Evolutionary conservation across 2,888 invertebrate species (phyloP).

Genomic region (Allophyes oxyacanthae): DNA sequence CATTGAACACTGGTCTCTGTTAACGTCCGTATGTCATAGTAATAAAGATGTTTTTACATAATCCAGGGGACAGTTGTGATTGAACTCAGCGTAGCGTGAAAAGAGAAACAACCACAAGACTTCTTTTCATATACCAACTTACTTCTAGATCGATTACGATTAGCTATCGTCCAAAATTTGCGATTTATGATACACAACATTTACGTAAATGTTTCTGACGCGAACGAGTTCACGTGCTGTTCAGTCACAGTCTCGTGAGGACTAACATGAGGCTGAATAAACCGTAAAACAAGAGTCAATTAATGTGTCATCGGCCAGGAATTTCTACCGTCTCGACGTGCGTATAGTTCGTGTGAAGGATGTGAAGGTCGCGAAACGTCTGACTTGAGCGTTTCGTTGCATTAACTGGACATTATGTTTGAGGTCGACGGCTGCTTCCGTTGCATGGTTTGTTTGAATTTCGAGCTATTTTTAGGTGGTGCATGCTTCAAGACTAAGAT

Average conservation of each 20-base stretch:
- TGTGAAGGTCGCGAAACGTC: constrained; percentile 54
- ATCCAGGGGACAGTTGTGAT: too few species aligned
- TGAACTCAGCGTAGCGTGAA: too few species aligned
- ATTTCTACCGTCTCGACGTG: constrained; percentile 56
- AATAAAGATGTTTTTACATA: too few species aligned
- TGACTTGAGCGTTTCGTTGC: constrained; percentile 41
- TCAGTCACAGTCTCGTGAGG: constrained; percentile 39
- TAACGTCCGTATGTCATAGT: too few species aligned
- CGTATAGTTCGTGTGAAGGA: constrained; percentile 44
- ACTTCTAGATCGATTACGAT: too few species aligned
- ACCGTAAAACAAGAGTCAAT: constrained; percentile 53
- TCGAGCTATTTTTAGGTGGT: constrained; percentile 30
- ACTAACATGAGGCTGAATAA: constrained; percentile 46
- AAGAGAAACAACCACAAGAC: too few species aligned
- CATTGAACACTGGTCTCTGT: too few species aligned
- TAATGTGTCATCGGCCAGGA: constrained; percentile 57
- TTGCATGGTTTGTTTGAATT: constrained; percentile 31
- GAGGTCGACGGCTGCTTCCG: constrained; percentile 46
- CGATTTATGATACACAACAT: too few species aligned
- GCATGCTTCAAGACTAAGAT: not conserved
- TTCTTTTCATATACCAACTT: too few species aligned
- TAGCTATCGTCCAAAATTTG: too few species aligned
- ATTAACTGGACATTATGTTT: constrained; percentile 46
- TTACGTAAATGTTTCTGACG: constrained; percentile 12
- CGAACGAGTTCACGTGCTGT: constrained; percentile 41